Evolutionary conservation across 2,113 vertebrate species (phyloP), one percentile per base, ranked within the genome.

Genomic region (Ia io): DNA sequence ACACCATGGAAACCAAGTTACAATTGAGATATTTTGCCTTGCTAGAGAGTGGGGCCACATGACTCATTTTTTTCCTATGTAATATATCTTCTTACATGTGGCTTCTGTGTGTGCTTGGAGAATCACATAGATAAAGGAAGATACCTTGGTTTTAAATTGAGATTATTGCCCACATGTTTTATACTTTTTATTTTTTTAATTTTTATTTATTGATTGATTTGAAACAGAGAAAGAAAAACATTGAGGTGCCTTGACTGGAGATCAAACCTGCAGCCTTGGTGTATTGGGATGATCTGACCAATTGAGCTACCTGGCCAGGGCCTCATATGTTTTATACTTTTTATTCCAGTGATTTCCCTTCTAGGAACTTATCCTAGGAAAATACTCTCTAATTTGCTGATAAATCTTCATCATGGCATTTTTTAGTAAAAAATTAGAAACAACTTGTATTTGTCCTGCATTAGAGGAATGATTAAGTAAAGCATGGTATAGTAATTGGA

Each of bases 381-480:
- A 93, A 96, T 70, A 61, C 22, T 82, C 28, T 88, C n/a, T 82
- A 77, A 74, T 80, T 74, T 84, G 35, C 40, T 79, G 13, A 70
- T 23, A 89, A 5, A 85, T 89, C 4, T 70, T 87, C 25, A 70
- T 85, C 61, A 53, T 93, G 85, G 11, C 53, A 76, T 84, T 92
- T 88, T 79, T 95, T 92, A 40, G 53, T 65, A 47, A 96, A 94
- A 93, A 78, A 85, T 30, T 88, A 40, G 42, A 91, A 91, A 71
- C 28, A 90, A 76, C 40, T 92, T 71, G 6, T 63, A 28, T 69
- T 84, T 94, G 20, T 76, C 51, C 6, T 28, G 76, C 28, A 59
- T 90, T 90, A 77, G 47, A 96, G 61, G 40, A 89, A 37, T 95
- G 10, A 56, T 92, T 95, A 91, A 83, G 70, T 86, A 94, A 80